Base-by-base conservation (phyloP, 2,113 vertebrate species). In the Collichthys lucidus region DNA sequence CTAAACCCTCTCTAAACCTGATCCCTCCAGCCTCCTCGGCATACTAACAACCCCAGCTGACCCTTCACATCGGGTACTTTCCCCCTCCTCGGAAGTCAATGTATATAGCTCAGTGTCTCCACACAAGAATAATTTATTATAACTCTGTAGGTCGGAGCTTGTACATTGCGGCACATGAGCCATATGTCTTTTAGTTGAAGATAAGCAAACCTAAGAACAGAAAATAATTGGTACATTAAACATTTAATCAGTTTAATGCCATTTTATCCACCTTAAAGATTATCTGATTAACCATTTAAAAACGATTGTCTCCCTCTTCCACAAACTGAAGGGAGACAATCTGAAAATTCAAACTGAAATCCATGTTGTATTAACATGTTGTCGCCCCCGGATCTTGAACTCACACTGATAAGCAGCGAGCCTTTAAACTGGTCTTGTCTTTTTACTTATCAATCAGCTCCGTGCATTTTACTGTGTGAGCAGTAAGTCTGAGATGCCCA, bases 1-100 rank as follows among this genome's bases (percentile, higher is more conserved):
- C 79, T 67, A 65, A 86, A 55, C 53, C 20, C 12, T 69, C 17
- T 71, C 3, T 72, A 42, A 87, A 91, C 64, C 63, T 61, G 68
- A 88, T 82, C 31, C 66, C 24, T 61, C n/a, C 24, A 49, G 47
- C 67, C 60, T 66, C 74, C 68, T 50, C 56, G 35, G n/a, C 72
- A 80, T 44, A 19, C n/a, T 22, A 40, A 81, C 72, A 22, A 62
- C 40, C 65, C 47, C 67, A 49, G 24, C 71, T 74, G 73, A 67
- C 59, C 56, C 72, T 20, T 69, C 26, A 85, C 82, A 63, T 87
- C 77, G 83, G 77, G 74, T 64, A 20, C 35, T 15, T 44, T 35
- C 50, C 22, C 5, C 40, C 47, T 3, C 4, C 26, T 29, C 42
- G 46, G 74, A 81, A 76, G 76, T 72, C 72, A 56, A 11, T 80